These are phyloP conservation scores for Nymphalis polychloros DNA, from an alignment of 2,888 invertebrate genomes.

Conservation along the genomic window DNA sequence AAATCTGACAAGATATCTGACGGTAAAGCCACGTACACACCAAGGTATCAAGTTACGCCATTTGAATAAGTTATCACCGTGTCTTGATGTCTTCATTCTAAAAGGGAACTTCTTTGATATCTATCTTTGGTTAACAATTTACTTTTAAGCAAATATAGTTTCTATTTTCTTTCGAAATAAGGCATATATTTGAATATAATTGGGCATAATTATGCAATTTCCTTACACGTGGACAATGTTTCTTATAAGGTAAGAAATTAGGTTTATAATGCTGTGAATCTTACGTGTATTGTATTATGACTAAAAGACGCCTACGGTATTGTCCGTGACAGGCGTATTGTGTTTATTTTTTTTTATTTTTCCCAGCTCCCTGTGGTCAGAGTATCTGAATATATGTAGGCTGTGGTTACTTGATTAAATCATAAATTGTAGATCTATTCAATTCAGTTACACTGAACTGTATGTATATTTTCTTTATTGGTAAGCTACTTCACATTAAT, in stretches of 20 bases:
- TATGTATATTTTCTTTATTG: neutral
- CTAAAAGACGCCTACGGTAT: conserved; percentile 24
- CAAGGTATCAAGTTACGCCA: conserved; percentile 66
- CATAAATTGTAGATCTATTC: conserved; percentile 7
- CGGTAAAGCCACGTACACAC: conserved; percentile 62
- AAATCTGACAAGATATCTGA: conserved; percentile 46
- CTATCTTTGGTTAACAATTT: conserved; percentile 17
- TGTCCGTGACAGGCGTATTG: conserved; percentile 20
- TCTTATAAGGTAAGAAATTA: conserved; percentile 4
- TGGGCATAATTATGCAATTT: neutral
- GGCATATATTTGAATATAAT: neutral
- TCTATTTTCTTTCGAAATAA: neutral
- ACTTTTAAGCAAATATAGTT: neutral
- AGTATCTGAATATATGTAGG: conserved; percentile 8
- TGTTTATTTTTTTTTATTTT: conserved; percentile 8
- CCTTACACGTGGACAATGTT: conserved; percentile 4
- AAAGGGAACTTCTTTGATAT: conserved; percentile 40
- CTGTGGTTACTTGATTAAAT: conserved; percentile 8
- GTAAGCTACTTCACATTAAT: conserved; percentile 1
- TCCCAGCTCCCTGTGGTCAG: conserved; percentile 10
- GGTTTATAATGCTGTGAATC: conserved; percentile 15
- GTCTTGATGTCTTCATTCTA: conserved; percentile 73
- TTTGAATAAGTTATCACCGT: conserved; percentile 71
- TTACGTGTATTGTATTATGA: conserved; percentile 9
- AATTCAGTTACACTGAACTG: conserved; percentile 6